phyloP scores from a whole-genome alignment of 2,888 invertebrate species.

The Himalopsyche tibetana region DNA sequence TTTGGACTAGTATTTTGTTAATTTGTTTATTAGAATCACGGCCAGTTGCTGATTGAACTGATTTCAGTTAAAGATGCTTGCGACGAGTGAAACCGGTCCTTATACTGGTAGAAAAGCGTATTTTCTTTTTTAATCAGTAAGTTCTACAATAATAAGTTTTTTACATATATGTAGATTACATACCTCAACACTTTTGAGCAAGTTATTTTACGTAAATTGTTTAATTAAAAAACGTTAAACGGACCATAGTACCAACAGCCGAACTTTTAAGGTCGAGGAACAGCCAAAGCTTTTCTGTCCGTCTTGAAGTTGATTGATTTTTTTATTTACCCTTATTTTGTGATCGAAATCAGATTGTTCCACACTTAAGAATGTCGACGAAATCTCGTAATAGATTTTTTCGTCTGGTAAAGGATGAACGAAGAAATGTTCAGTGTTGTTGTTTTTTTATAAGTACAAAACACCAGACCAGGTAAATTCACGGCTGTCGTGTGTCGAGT shows the following conservation, averaged over 20 bases:
- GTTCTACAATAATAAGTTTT: too few relatives aligned
- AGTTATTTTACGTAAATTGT: not conserved
- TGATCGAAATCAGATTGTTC: constrained; percentile 9
- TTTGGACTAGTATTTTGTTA: too few relatives aligned
- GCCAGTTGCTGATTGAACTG: too few relatives aligned
- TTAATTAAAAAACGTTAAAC: not conserved
- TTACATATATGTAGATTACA: too few relatives aligned
- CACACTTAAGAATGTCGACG: constrained; percentile 40
- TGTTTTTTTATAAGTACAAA: constrained; percentile 14
- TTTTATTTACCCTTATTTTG: constrained; percentile 32
- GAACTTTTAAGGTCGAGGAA: not conserved
- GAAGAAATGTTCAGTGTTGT: not conserved
- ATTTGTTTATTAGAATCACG: too few relatives aligned
- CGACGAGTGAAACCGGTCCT: too few relatives aligned
- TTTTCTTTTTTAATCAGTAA: too few relatives aligned
- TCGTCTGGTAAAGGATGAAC: not conserved
- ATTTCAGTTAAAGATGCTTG: too few relatives aligned
- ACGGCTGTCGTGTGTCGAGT: constrained; percentile 14
- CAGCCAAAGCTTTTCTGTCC: constrained; percentile 28
- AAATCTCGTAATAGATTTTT: constrained; percentile 32
- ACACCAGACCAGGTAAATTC: constrained; percentile 1
- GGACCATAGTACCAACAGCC: not conserved
- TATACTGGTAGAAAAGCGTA: too few relatives aligned
- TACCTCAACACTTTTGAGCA: too few relatives aligned
- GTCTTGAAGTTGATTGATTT: not conserved